Percentiles rank a stretch among this genome's conserved stretches.
Evolutionary conservation across 2,888 invertebrate species (phyloP).

Genomic region (Pteria penguin): DNA sequence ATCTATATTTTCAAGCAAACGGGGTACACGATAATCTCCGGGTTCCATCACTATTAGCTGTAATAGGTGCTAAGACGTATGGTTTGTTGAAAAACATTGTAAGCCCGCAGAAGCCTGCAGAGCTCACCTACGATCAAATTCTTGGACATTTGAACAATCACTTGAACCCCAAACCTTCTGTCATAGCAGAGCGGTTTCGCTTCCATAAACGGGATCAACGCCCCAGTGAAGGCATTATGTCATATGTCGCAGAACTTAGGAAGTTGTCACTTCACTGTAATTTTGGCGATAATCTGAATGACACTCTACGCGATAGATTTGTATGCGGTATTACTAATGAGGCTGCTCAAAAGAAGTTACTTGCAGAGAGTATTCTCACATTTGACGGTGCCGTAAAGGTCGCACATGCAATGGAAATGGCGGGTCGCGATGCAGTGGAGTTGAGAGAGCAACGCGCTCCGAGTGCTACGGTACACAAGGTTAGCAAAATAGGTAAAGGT

Average conservation of each 20-base stretch:
- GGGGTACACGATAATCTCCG: background rate
- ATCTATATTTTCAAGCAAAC: conserved; percentile 6
- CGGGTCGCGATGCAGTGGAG: conserved; percentile 10
- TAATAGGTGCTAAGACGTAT: conserved; percentile 19
- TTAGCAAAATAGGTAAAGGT: background rate
- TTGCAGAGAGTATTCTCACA: background rate
- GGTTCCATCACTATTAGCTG: conserved; percentile 11
- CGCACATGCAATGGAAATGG: conserved; percentile 12
- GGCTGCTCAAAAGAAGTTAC: background rate
- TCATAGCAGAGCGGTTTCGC: conserved; percentile 9
- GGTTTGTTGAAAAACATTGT: conserved; percentile 18
- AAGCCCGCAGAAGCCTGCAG: conserved; percentile 7
- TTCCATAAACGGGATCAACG: conserved; percentile 45
- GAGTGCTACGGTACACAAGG: conserved; percentile 1
- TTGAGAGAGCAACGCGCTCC: background rate
- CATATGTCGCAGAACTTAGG: conserved; percentile 39
- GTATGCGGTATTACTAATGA: conserved; percentile 34
- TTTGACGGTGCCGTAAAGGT: background rate
- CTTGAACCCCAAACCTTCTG: background rate
- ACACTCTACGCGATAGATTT: conserved; percentile 47
- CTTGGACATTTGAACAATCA: conserved; percentile 18
- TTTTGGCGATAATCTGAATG: conserved; percentile 44
- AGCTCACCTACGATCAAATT: conserved; percentile 13
- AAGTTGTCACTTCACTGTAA: conserved; percentile 45
- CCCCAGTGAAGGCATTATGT: conserved; percentile 37